These are phyloP conservation scores for Spinus olivaceus DNA, from an alignment of 2,797 vertebrate species.

Conservation along the genomic window DNA sequence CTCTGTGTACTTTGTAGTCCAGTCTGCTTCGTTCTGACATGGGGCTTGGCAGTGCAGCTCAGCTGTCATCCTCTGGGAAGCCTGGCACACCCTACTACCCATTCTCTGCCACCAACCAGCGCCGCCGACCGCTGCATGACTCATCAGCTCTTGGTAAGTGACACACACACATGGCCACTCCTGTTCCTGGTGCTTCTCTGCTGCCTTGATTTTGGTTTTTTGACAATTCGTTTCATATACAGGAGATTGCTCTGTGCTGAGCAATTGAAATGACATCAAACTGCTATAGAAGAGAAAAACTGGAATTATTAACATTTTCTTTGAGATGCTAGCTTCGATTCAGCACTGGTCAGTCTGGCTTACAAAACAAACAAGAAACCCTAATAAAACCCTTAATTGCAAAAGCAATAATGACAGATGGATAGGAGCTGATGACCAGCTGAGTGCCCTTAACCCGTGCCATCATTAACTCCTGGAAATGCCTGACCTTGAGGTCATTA, in stretches of 20 bases:
- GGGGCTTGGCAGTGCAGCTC: conserved; percentile 82
- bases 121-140: conserved; percentile 89
- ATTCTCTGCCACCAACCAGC: conserved; percentile 86
- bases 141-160: conserved; percentile 84
- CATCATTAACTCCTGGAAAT: conserved; percentile 64
- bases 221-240: background rate
- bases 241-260: background rate
- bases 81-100: conserved; percentile 86
- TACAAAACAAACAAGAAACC: conserved; percentile 45
- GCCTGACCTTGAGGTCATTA: conserved; percentile 64
- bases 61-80: conserved; percentile 85
- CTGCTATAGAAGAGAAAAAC: background rate
- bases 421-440: conserved; percentile 59
- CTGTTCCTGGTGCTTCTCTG: background rate
- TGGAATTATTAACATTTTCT: background rate
- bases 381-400: conserved; percentile 60
- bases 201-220: background rate
- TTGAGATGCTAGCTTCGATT: background rate
- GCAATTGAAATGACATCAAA: background rate
- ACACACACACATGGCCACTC: rapidly evolving
- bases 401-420: conserved; percentile 68
- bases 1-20: conserved; percentile 75
- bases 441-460: conserved; percentile 59
- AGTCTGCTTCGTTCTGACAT: conserved; percentile 83
- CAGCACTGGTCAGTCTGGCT: background rate